phyloP scores from a whole-genome alignment of 2,888 invertebrate genomes.

The Archips crataeganus region DNA sequence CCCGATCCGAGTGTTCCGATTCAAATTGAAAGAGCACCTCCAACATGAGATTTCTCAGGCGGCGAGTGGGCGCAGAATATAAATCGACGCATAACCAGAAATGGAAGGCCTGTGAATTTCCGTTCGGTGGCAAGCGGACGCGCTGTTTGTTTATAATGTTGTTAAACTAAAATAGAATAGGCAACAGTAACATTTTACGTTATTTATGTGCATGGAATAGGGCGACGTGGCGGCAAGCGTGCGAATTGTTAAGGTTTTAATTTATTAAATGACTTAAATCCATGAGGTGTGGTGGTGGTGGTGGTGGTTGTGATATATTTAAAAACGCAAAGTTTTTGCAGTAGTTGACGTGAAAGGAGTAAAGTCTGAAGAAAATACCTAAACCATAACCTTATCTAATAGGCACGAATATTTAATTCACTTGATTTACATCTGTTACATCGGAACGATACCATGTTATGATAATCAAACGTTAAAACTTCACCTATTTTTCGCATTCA shows the following conservation, averaged over 20 bases:
- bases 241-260: not conserved
- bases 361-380: not conserved
- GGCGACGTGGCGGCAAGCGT: not conserved
- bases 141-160: constrained; percentile 53
- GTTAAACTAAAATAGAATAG: constrained; percentile 48
- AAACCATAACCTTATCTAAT: not conserved
- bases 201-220: constrained; percentile 2
- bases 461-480: constrained; percentile 2
- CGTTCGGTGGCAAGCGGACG: constrained; percentile 73
- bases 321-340: not conserved
- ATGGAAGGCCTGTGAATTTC: constrained; percentile 83
- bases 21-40: constrained; percentile 86
- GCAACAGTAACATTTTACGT: not conserved
- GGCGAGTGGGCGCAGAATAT: constrained; percentile 85
- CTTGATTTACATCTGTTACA: not conserved
- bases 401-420: not conserved
- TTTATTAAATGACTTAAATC: not conserved
- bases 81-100: constrained; percentile 85
- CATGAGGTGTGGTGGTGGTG: not conserved
- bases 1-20: constrained; percentile 86
- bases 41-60: constrained; percentile 85
- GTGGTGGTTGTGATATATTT: not conserved
- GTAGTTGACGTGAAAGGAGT: not conserved
- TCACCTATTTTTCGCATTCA: constrained; percentile 15
- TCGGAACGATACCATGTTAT: not conserved